phyloP scores from a whole-genome alignment of 2,888 invertebrate species.

The Nematopogon swammerdamellus region DNA sequence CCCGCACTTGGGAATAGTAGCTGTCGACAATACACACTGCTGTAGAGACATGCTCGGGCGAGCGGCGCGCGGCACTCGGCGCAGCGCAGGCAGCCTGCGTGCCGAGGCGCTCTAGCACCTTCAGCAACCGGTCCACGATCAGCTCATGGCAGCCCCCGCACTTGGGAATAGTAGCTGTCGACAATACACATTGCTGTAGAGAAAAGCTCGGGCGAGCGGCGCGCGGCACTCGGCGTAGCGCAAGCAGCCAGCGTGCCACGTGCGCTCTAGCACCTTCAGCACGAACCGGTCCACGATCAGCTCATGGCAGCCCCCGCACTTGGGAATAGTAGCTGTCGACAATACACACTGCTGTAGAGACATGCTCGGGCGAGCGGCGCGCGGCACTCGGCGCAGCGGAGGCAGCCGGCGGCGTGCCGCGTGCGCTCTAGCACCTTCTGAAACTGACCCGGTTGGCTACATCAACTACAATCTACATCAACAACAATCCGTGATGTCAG shows the following conservation, averaged over 20 bases:
- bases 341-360: too few species aligned
- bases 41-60: too few species aligned
- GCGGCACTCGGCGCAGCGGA: slow-evolving; percentile 95
- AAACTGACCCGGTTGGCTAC: too few species aligned
- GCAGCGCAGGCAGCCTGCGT: slow-evolving; percentile 95
- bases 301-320: slow-evolving; percentile 96
- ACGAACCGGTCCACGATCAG: slow-evolving; percentile 96
- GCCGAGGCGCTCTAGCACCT: slow-evolving; percentile 96
- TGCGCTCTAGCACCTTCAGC: slow-evolving; percentile 91
- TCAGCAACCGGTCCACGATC: slow-evolving; percentile 93
- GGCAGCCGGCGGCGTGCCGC: slow-evolving; percentile 95
- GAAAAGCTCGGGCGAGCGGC: slow-evolving; percentile 83
- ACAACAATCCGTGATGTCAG: too few species aligned
- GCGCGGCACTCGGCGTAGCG: slow-evolving; percentile 95
- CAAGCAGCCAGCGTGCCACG: slow-evolving; percentile 97
- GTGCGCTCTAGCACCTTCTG: slow-evolving; percentile 93
- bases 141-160: slow-evolving; percentile 96
- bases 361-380: slow-evolving; percentile 84
- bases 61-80: slow-evolving; percentile 92
- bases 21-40: too few species aligned
- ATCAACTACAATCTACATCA: too few species aligned
- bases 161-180: slow-evolving; percentile 95
- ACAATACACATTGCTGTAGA: too few species aligned
- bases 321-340: slow-evolving; percentile 87
- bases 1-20: slow-evolving; percentile 96